phyloP scores from a whole-genome alignment of 1,140 invertebrate genomes.

The Euborellia annulipes region DNA sequence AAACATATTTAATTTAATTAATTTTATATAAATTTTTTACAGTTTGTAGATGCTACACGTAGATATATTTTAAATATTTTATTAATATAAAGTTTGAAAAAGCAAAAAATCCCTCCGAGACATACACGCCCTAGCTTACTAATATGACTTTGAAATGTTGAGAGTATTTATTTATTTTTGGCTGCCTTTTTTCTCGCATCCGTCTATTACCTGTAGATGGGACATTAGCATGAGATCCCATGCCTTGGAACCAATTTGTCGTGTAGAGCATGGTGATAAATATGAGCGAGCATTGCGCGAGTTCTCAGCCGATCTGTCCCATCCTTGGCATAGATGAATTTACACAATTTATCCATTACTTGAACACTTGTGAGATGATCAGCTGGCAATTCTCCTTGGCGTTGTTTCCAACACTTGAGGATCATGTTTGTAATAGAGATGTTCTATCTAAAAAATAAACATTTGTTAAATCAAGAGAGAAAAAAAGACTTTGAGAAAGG shows the following conservation, averaged over 20 bases:
- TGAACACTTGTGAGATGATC: slow-evolving; percentile 57
- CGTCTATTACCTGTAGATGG: slow-evolving; percentile 78
- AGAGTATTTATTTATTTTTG: no score
- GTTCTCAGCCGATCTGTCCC: slow-evolving; percentile 84
- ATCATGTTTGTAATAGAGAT: slow-evolving; percentile 42
- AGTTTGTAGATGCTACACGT: no score
- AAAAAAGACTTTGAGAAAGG: no score
- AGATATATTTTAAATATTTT: no score
- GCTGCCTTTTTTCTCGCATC: no score
- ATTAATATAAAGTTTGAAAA: no score
- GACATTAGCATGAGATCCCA: slow-evolving; percentile 96
- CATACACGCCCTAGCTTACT: no score
- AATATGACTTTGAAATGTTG: no score
- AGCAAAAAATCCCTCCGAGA: no score
- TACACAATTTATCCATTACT: slow-evolving; percentile 87
- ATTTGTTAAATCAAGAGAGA: background rate
- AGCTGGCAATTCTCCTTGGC: slow-evolving; percentile 44
- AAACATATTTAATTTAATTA: no score
- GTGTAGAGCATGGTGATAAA: slow-evolving; percentile 96
- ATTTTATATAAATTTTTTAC: no score
- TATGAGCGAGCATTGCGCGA: slow-evolving; percentile 93
- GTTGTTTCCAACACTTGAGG: slow-evolving; percentile 63
- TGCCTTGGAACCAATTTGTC: slow-evolving; percentile 98
- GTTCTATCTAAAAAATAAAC: slow-evolving; percentile 8
- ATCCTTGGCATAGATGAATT: slow-evolving; percentile 92